These are phyloP conservation scores for Crotalus horridus DNA, from an alignment of 2,113 vertebrate genomes.

Conservation along the genomic window DNA sequence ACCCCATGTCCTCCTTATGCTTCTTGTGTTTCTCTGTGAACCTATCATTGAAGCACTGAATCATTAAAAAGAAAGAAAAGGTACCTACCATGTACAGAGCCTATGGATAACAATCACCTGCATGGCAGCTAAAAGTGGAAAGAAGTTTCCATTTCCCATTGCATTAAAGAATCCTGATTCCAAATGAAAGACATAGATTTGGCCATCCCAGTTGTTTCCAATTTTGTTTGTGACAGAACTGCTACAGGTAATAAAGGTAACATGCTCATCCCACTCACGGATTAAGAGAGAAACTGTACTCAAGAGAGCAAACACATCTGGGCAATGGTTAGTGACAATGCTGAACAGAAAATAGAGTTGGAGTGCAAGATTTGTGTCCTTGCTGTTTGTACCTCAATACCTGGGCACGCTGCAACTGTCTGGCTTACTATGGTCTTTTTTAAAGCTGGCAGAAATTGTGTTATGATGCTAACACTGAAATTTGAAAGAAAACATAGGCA, in stretches of 20 bases:
- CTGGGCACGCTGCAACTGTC: neutral
- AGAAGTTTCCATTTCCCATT: neutral
- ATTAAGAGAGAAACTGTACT: neutral
- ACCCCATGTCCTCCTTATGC: constrained; percentile 11
- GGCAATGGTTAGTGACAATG: neutral
- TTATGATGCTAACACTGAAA: neutral
- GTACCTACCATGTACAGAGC: neutral
- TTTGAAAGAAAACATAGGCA: neutral
- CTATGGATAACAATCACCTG: neutral
- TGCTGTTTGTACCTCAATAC: neutral
- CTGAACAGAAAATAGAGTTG: neutral
- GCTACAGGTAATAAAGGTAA: neutral
- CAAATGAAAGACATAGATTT: neutral
- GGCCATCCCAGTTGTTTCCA: constrained; percentile 13
- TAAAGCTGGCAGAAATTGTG: neutral
- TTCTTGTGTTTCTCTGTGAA: constrained; percentile 11
- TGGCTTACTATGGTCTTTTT: neutral
- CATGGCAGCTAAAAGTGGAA: neutral
- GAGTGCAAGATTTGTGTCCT: neutral
- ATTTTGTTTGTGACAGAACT: neutral
- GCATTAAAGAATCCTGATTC: neutral
- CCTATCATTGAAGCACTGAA: neutral
- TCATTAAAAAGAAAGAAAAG: neutral
- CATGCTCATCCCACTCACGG: neutral
- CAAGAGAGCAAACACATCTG: neutral